phyloP scores from a whole-genome alignment of 37 sponge, comb jelly and placozoan genomes.

The Ianthella basta region DNA sequence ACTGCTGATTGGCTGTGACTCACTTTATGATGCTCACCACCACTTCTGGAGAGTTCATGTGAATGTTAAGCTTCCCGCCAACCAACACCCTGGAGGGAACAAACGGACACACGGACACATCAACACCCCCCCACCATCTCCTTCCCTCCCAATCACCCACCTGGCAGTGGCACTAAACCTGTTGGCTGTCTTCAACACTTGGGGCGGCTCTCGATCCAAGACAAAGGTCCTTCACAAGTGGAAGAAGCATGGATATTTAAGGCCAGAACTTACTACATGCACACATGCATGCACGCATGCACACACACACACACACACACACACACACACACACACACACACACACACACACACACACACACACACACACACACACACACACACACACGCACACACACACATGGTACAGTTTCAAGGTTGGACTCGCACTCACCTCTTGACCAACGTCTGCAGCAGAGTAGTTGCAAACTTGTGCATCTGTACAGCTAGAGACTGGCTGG shows the following conservation, averaged over 20 bases:
- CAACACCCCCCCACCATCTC: slow-evolving; percentile 1
- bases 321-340: slow-evolving; percentile 28
- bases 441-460: neutral
- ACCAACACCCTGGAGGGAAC: slow-evolving; percentile 71
- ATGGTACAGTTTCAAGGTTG: too few species aligned
- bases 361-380: too few species aligned
- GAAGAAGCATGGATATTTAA: slow-evolving; percentile 38
- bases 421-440: slow-evolving; percentile 14
- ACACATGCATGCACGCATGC: neutral
- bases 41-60: slow-evolving; percentile 88
- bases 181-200: slow-evolving; percentile 96
- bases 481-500: neutral
- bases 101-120: slow-evolving; percentile 21
- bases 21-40: slow-evolving; percentile 84
- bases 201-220: slow-evolving; percentile 96
- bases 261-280: neutral
- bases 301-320: slow-evolving; percentile 29
- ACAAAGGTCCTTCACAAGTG: slow-evolving; percentile 80
- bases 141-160: slow-evolving; percentile 29
- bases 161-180: slow-evolving; percentile 84
- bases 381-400: too few species aligned
- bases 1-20: slow-evolving; percentile 11
- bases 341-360: too few species aligned
- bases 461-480: slow-evolving; percentile 2
- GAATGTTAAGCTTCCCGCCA: slow-evolving; percentile 87